phyloP scores from a whole-genome alignment of 1,140 invertebrate species.

The Oscheius sp. region DNA sequence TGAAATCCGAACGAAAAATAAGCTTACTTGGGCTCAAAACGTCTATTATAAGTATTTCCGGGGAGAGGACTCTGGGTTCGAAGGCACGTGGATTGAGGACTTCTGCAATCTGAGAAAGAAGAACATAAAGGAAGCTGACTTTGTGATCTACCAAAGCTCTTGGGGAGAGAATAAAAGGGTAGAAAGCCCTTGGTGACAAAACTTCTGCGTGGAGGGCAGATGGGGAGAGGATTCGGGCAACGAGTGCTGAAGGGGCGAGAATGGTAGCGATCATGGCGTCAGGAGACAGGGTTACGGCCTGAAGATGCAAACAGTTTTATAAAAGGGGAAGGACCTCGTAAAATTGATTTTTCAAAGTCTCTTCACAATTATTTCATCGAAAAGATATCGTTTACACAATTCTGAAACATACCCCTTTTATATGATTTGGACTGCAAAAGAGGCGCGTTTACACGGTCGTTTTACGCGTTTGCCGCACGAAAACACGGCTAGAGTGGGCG shows the following conservation, averaged over 20 bases:
- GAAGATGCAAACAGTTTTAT: too few relatives aligned
- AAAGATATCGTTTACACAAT: too few relatives aligned
- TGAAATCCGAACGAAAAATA: neutral
- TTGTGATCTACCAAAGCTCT: constrained; percentile 29
- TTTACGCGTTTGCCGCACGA: too few relatives aligned
- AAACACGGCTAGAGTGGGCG: too few relatives aligned
- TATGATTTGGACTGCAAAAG: too few relatives aligned
- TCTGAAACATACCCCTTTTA: too few relatives aligned
- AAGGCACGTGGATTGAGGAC: constrained; percentile 33
- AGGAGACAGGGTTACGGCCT: constrained; percentile 20
- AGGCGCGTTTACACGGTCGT: too few relatives aligned
- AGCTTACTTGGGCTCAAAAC: constrained; percentile 39
- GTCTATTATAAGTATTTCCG: constrained; percentile 36
- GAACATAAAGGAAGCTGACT: neutral
- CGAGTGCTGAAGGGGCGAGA: constrained; percentile 28
- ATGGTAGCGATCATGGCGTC: constrained; percentile 38
- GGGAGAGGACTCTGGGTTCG: constrained; percentile 36
- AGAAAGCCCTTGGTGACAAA: constrained; percentile 36
- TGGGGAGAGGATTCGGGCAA: constrained; percentile 38
- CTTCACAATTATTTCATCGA: too few relatives aligned
- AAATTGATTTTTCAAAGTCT: too few relatives aligned
- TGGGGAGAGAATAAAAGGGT: constrained; percentile 36
- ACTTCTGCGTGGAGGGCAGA: constrained; percentile 42
- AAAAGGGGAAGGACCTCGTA: too few relatives aligned
- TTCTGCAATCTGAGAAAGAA: constrained; percentile 13